Conservation (phyloP, 1,140 invertebrate genomes). For the Formica exsecta region DNA sequence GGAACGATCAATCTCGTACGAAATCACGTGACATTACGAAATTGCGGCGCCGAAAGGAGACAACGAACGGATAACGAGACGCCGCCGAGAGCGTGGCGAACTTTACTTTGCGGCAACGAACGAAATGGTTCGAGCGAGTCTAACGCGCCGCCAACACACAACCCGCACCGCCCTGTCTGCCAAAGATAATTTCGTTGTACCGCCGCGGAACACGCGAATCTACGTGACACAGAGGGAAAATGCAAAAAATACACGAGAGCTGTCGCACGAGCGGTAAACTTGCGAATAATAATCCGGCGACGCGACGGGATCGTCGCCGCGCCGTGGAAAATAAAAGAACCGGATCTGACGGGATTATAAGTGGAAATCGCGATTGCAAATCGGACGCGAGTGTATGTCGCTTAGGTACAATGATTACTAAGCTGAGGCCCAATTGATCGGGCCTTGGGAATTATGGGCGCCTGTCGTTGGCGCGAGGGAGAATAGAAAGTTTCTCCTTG, state of each 20-base stretch:
- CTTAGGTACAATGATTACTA: conserved; percentile 5
- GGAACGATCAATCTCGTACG: neutral
- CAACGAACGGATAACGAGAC: conserved; percentile 34
- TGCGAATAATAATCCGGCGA: conserved; percentile 19
- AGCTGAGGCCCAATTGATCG: conserved; percentile 18
- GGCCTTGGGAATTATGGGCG: conserved; percentile 21
- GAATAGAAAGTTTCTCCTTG: conserved; percentile 52
- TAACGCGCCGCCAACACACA: conserved; percentile 29
- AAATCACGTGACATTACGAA: conserved; percentile 23
- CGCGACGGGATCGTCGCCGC: neutral
- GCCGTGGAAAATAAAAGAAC: conserved; percentile 15
- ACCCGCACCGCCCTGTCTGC: neutral
- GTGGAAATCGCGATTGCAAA: conserved; percentile 49
- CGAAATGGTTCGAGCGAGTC: conserved; percentile 19
- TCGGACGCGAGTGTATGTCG: conserved; percentile 13
- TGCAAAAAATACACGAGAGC: conserved; percentile 8
- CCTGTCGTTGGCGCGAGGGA: conserved; percentile 8
- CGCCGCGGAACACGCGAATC: conserved; percentile 40
- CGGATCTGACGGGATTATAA: conserved; percentile 8
- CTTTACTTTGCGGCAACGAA: conserved; percentile 37
- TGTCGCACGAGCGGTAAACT: conserved; percentile 2
- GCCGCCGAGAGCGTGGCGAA: conserved; percentile 21
- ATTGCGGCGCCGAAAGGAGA: conserved; percentile 39
- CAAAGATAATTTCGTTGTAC: conserved; percentile 36
- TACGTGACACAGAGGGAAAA: conserved; percentile 25